Base-by-base conservation (phyloP, 2,113 vertebrate genomes). In the Muscicapa adusta region DNA sequence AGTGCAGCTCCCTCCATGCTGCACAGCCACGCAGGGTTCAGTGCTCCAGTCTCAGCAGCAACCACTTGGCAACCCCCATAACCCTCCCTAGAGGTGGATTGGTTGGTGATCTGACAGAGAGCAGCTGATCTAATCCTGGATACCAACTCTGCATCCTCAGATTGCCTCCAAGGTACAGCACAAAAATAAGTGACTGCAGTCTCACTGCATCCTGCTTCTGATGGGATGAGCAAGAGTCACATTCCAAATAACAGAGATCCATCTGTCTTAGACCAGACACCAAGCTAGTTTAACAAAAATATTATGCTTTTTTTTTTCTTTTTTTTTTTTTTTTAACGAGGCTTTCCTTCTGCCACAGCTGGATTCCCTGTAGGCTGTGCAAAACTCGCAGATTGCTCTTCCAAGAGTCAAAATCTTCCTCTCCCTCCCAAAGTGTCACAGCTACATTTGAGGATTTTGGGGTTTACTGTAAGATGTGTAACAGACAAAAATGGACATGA, bases 1-100 rank as follows among this genome's bases (percentile, higher is more conserved):
- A 33, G 20, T 0, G 2, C 25, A 48, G 31, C 13, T 38, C 15
- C 11, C 15, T 72, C 45, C 2, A 0, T 1, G 8, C 28, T 53
- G 24, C 14, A 45, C 4, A 19, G 8, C 12, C 18, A 19, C 0
- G 0, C 1, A 2, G 14, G 5, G 10, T 9, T 57, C 38, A 29
- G 8, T 18, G 9, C 42, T 65, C 12, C 33, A 36, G 29, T 4
- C 24, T 34, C 67, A 51, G 51, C 12, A 67, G 18, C 38, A 61
- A 17, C 33, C 58, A 17, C 31, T 3, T 2, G 12, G 10, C 14
- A 79, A 33, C 14, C 43, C 45, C 10, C 22, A 26, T 2, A 31
- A 34, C 24, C 29, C 22, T 85, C 67, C 56, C 57, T 9, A 23
- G 56, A 12, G 45, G 14, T 31, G 19, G 5, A 29, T 2, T 6